phyloP scores from a whole-genome alignment of 2,888 invertebrate genomes.

The Erebia ligea region DNA sequence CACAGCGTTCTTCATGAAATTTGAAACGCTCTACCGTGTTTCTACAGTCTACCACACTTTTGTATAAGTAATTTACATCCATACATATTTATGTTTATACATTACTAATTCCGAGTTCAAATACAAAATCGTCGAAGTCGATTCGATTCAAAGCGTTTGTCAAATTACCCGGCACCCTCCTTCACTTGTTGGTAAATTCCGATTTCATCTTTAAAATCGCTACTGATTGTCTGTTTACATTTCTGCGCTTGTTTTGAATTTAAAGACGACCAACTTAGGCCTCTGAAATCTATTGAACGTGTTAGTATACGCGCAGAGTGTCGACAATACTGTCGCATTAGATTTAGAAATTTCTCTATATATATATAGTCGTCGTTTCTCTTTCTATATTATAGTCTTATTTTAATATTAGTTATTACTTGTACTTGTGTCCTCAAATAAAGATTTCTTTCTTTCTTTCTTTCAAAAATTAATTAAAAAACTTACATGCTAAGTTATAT shows the following conservation, averaged over 20 bases:
- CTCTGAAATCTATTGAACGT: constrained; percentile 44
- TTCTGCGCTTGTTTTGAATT: constrained; percentile 75
- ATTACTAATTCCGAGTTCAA: constrained; percentile 51
- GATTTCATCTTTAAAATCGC: constrained; percentile 77
- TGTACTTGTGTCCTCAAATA: no score
- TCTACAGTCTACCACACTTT: neutral
- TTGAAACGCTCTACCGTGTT: neutral
- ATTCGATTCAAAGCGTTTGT: constrained; percentile 63
- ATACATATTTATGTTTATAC: constrained; percentile 41
- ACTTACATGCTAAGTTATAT: no score
- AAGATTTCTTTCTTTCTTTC: no score
- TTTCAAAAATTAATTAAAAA: no score
- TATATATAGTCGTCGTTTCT: no score
- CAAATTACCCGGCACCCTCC: constrained; percentile 59
- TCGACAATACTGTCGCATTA: constrained; percentile 18
- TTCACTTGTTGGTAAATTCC: constrained; percentile 52
- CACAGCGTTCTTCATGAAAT: no score
- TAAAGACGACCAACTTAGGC: constrained; percentile 59
- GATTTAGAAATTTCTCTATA: neutral
- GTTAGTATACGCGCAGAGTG: constrained; percentile 11
- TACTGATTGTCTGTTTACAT: constrained; percentile 81
- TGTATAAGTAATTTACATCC: constrained; percentile 11
- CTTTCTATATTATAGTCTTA: no score
- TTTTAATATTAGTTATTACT: no score
- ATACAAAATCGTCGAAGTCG: constrained; percentile 49